Conservation (phyloP, 2,797 vertebrate genomes). For the Arnoldichthys spilopterus region DNA sequence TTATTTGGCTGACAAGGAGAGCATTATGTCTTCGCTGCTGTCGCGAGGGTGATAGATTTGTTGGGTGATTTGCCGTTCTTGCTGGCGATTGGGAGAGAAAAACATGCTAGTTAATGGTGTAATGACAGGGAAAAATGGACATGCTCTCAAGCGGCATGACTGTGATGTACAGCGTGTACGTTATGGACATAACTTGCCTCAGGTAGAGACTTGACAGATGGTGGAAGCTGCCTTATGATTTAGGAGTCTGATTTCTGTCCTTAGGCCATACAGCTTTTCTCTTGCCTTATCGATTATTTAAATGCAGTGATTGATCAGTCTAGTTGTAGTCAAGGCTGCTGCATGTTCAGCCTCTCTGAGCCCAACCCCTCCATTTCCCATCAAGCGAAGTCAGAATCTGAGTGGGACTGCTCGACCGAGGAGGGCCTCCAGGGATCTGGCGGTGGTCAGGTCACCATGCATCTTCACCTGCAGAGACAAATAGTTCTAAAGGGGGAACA, state of each 20-base stretch:
- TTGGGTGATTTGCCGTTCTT: conserved; percentile 27
- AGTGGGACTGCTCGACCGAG: conserved; percentile 14
- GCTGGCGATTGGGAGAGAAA: conserved; percentile 15
- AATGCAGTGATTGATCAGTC: conserved; percentile 48
- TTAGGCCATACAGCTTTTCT: conserved; percentile 19
- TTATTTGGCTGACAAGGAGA: conserved; percentile 36
- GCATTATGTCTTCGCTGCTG: conserved; percentile 22
- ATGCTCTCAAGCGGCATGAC: conserved; percentile 15
- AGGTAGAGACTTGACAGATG: conserved; percentile 10
- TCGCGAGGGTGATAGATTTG: conserved; percentile 32
- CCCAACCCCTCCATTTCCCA: neutral
- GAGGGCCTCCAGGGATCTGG: conserved; percentile 29
- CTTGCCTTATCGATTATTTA: conserved; percentile 53
- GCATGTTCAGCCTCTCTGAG: conserved; percentile 3
- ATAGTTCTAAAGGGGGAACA: conserved; percentile 25
- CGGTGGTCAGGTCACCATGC: conserved; percentile 22
- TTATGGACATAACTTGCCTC: conserved; percentile 28
- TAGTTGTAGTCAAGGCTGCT: neutral
- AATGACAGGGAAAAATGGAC: conserved; percentile 37
- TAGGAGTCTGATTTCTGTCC: conserved; percentile 30
- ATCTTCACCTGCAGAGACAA: conserved; percentile 33
- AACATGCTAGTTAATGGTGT: conserved; percentile 24
- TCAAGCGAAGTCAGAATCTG: conserved; percentile 23
- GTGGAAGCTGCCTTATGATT: conserved; percentile 28
- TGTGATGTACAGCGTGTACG: conserved; percentile 32